These are phyloP conservation scores for Cremastobaeus sp. DNA, from an alignment of 2,888 invertebrate genomes.

Conservation along the genomic window DNA sequence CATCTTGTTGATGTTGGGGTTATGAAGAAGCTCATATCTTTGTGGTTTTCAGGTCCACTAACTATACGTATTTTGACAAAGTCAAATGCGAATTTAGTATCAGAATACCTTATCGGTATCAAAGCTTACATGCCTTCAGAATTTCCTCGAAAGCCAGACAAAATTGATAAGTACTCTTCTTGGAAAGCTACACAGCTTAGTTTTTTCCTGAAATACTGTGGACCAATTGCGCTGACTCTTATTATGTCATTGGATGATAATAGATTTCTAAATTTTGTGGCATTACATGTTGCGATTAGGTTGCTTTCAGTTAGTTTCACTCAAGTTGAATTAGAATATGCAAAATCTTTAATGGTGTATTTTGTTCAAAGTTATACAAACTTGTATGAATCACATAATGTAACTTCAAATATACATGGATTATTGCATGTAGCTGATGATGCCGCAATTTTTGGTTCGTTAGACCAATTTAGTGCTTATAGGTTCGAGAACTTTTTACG, in stretches of 20 bases:
- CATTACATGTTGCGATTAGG: conserved; percentile 21
- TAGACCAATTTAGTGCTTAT: conserved; percentile 2
- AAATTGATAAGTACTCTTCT: neutral
- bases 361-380: conserved; percentile 1
- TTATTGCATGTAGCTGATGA: conserved; percentile 13
- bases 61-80: neutral
- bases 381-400: neutral
- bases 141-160: conserved; percentile 22
- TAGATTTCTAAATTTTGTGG: conserved; percentile 2
- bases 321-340: neutral
- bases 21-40: neutral
- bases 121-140: conserved; percentile 12
- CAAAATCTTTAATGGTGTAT: conserved; percentile 7
- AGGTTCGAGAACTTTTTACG: conserved; percentile 15
- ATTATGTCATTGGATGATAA: conserved; percentile 4
- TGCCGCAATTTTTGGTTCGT: neutral
- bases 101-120: conserved; percentile 1
- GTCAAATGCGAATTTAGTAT: conserved; percentile 2
- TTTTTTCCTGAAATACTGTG: conserved; percentile 34
- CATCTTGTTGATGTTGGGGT: conserved; percentile 4
- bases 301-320: neutral
- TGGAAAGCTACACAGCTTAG: conserved; percentile 39
- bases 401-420: conserved; percentile 17
- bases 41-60: neutral
- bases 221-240: neutral